Evolutionary conservation across 2,888 invertebrate species (phyloP), one percentile per base, ranked within the genome.

Genomic region (Epinotia brunnichana): DNA sequence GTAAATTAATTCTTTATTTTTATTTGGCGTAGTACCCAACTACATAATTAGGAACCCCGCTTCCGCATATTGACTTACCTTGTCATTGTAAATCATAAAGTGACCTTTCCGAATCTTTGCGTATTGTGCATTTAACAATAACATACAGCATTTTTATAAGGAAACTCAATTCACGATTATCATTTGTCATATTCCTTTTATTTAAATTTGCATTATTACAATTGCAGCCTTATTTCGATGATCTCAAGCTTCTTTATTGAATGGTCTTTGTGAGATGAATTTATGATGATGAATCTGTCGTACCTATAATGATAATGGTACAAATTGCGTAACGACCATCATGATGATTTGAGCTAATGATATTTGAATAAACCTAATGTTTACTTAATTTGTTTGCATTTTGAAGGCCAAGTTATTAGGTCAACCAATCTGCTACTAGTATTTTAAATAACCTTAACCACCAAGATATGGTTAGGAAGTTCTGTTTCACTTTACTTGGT

Each of bases 261-360:
- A 56, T n/a, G 54, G 4, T 41, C 21, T 13, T 59, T 17, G 5
- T 13, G 57, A 53, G 51, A 29, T 64, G 24, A 51, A 35, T 62
- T 56, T 41, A 61, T 61, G 60, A 57, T 57, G 57, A 35, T 48
- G 7, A 15, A 62, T 62, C 29, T 63, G 54, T 69, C 53, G 5
- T 39, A 29, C 29, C 29, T 29, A 61, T 56, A 35, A 70, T 35
- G 63, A 59, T 64, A 39, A 51, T 51, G 57, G 57, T 39, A 57
- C 56, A 57, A 64, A 70, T 70, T 64, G 63, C 63, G 10, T 29
- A 48, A 56, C 44, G 59, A 21, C 39, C 53, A n/a, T 67, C 35
- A 44, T 13, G 57, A 57, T 64, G 64, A 70, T 66, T 70, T 66
- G 53, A 66, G 51, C 24, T 70, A 64, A 70, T 66, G 70, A 60